Conservation (phyloP, 2,113 vertebrate species). For the Alethe castanea region DNA sequence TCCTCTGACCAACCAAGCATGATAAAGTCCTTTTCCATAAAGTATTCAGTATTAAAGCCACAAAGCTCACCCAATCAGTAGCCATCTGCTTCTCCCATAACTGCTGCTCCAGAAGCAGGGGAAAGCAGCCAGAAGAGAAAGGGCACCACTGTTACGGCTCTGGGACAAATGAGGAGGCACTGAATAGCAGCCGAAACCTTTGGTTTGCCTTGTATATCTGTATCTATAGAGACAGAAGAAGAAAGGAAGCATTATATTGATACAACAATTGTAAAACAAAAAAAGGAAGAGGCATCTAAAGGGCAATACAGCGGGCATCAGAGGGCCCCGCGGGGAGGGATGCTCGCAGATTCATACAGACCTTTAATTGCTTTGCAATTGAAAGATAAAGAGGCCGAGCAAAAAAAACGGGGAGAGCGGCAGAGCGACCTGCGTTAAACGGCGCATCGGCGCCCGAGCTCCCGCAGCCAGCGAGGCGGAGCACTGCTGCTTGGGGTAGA, state of each 20-base stretch:
- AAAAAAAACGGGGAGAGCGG: slow-evolving; percentile 11
- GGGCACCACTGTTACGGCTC: slow-evolving; percentile 74
- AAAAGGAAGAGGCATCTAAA: slow-evolving; percentile 77
- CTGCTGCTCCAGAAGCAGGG: slow-evolving; percentile 76
- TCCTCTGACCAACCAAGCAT: slow-evolving; percentile 82
- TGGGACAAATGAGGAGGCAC: slow-evolving; percentile 77
- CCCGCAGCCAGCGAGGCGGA: not conserved
- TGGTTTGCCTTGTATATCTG: slow-evolving; percentile 77
- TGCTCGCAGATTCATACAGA: slow-evolving; percentile 73
- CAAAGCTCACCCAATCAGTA: slow-evolving; percentile 86
- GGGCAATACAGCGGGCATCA: slow-evolving; percentile 75
- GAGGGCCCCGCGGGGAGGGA: slow-evolving; percentile 66
- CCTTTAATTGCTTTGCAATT: slow-evolving; percentile 79
- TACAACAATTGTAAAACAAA: slow-evolving; percentile 80
- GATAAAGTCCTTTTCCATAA: slow-evolving; percentile 86
- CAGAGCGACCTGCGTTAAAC: slow-evolving; percentile 9
- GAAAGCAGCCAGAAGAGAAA: slow-evolving; percentile 74
- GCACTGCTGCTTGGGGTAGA: not conserved
- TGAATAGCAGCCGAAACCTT: slow-evolving; percentile 76
- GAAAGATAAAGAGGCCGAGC: slow-evolving; percentile 67
- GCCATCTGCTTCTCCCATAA: slow-evolving; percentile 88
- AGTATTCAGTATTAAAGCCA: slow-evolving; percentile 83
- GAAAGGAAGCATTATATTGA: slow-evolving; percentile 81
- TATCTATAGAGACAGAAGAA: slow-evolving; percentile 83
- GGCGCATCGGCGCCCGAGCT: not conserved